Evolutionary conservation across 1,140 invertebrate species (phyloP).

Genomic region (Cataglyphis hispanica): DNA sequence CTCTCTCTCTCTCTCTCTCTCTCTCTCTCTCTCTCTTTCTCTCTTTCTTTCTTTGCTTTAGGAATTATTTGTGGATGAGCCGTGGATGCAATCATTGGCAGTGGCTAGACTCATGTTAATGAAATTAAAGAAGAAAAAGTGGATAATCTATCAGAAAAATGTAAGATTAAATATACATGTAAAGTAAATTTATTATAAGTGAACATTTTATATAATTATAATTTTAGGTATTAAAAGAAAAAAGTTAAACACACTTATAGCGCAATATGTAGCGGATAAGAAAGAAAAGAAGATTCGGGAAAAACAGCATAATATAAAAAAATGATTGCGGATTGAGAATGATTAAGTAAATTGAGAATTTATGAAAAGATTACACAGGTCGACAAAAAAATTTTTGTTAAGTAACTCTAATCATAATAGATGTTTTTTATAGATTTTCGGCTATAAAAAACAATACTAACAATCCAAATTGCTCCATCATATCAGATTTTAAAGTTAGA

Average conservation of each 20-base stretch:
- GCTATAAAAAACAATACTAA: too few species aligned
- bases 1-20: too few species aligned
- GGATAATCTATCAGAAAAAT: not conserved
- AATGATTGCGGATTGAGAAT: too few species aligned
- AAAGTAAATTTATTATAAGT: slow-evolving; percentile 5
- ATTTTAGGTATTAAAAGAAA: slow-evolving; percentile 13
- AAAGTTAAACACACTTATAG: not conserved
- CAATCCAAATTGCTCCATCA: too few species aligned
- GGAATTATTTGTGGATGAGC: not conserved
- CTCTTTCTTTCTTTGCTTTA: not conserved
- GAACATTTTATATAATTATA: not conserved
- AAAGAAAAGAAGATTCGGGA: slow-evolving; percentile 2
- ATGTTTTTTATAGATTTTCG: too few species aligned
- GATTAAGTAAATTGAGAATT: not conserved
- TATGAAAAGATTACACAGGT: not conserved
- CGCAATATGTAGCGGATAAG: not conserved
- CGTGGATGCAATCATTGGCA: not conserved
- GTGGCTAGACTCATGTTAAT: not conserved
- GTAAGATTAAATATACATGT: not conserved
- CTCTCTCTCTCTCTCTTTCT: too few species aligned
- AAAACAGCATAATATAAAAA: slow-evolving; percentile 11
- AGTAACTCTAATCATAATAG: too few species aligned
- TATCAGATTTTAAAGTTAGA: too few species aligned
- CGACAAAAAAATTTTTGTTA: too few species aligned
- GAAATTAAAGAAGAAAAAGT: not conserved